Evolutionary conservation across 2,113 vertebrate genomes (phyloP).

Genomic region (Gyps fulvus): DNA sequence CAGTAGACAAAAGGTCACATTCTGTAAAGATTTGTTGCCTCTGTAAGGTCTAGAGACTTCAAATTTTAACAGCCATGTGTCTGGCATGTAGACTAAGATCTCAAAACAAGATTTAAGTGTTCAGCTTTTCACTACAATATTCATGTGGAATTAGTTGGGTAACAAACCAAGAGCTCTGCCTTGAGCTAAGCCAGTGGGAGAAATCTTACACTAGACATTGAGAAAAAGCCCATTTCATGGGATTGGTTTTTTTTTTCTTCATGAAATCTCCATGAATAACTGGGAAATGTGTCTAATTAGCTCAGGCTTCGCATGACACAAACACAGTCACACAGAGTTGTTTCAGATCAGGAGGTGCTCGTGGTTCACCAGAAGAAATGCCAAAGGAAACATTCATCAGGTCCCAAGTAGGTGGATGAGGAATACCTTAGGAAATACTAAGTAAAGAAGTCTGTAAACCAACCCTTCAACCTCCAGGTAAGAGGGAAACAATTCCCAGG

Average conservation of each 20-base stretch:
- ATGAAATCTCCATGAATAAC: not conserved
- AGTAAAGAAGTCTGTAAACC: not conserved
- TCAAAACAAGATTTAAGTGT: not conserved
- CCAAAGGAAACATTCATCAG: not conserved
- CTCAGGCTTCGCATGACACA: not conserved
- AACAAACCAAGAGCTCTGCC: not conserved
- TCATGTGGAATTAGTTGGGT: not conserved
- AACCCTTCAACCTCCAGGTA: not conserved
- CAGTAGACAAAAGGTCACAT: not conserved
- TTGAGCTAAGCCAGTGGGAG: not conserved
- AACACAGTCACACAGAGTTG: not conserved
- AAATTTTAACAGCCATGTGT: not conserved
- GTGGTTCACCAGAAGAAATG: not conserved
- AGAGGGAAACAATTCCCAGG: not conserved
- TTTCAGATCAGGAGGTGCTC: not conserved
- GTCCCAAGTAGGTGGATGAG: not conserved
- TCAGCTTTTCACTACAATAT: not conserved
- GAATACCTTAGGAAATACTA: not conserved
- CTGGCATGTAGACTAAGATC: not conserved
- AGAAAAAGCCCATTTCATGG: not conserved
- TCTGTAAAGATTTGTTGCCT: not conserved
- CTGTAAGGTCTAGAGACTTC: not conserved
- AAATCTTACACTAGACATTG: not conserved
- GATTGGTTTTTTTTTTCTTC: not conserved
- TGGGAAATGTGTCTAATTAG: not conserved